Evolutionary conservation across 2,797 vertebrate genomes (phyloP), one percentile per base, ranked within the genome.

Genomic region (Rhinatrema bivittatum): DNA sequence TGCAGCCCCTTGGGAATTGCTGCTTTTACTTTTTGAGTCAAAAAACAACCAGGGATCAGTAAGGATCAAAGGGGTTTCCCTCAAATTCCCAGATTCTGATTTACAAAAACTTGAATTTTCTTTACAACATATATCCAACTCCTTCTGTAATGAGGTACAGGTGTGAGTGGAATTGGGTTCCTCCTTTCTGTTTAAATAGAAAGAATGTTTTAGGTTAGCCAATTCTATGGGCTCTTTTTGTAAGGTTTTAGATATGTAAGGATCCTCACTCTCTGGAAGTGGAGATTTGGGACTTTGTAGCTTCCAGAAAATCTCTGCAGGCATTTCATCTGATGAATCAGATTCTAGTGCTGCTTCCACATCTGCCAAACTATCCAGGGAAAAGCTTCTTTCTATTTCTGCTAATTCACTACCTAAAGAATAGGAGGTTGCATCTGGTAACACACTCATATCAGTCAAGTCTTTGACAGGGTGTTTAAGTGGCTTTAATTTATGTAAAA

Each of bases 1-100:
- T 34, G 51, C 62, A 70, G 37, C 50, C 50, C 39, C 56, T 23
- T 53, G 57, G 17, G 77, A 53, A 39, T 56, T 78, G 29, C 44
- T 62, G 14, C 57, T 62, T 54, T 78, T 46, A 61, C 28, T 16
- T 54, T 68, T 44, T 34, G 78, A 74, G 19, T 84, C 82, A 4
- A 67, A 70, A 42, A 87, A 92, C 31, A 87, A 87, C 87, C 83
- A 89, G 14, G 79, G 73, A 44, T 86, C 83, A 7, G 78, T 61
- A 39, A 77, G 58, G 15, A 57, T 50, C 44, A 82, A 71, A 12
- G 62, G 21, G 60, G 61, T 81, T 43, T 81, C 78, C 36, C 60
- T 65, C 36, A 36, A n/a, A n/a, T 81, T 77, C 50, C 23, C 75
- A 28, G 50, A 46, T 50, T 60, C 67, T 38, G 61, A 51, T 45